Percentiles rank a stretch among this genome's conserved stretches.
Conservation (phyloP, 2,797 vertebrate species). For the Cuculus canorus region DNA sequence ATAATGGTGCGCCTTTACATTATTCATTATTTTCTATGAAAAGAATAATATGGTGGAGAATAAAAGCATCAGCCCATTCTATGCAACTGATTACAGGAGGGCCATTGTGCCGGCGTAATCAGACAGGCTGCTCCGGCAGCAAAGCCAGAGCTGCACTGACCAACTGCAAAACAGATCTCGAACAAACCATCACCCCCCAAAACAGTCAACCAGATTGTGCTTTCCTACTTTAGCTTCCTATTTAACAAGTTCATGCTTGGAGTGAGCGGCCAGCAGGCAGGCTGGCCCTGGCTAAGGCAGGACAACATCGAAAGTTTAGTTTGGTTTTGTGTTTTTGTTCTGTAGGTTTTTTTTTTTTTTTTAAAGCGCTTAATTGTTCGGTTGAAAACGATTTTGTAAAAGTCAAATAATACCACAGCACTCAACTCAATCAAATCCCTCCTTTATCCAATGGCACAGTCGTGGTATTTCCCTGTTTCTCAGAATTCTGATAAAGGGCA, state of each 20-base stretch:
- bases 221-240: neutral
- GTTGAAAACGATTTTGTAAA: neutral
- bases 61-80: constrained; percentile 47
- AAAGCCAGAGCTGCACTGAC: constrained; percentile 6
- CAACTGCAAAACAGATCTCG: neutral
- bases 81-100: constrained; percentile 50
- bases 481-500: neutral
- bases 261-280: neutral
- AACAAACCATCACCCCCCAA: neutral
- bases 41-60: constrained; percentile 45
- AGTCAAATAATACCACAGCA: neutral
- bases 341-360: neutral
- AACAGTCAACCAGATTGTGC: neutral
- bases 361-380: neutral
- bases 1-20: constrained; percentile 36
- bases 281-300: neutral
- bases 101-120: constrained; percentile 40
- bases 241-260: neutral
- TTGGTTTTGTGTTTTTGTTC: neutral
- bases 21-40: constrained; percentile 51
- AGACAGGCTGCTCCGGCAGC: constrained; percentile 31
- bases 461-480: neutral
- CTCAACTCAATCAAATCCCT: neutral
- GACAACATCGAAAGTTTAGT: neutral
- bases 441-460: neutral